These are phyloP conservation scores for Myzus persicae DNA, from an alignment of 1,140 invertebrate genomes.

Conservation along the genomic window DNA sequence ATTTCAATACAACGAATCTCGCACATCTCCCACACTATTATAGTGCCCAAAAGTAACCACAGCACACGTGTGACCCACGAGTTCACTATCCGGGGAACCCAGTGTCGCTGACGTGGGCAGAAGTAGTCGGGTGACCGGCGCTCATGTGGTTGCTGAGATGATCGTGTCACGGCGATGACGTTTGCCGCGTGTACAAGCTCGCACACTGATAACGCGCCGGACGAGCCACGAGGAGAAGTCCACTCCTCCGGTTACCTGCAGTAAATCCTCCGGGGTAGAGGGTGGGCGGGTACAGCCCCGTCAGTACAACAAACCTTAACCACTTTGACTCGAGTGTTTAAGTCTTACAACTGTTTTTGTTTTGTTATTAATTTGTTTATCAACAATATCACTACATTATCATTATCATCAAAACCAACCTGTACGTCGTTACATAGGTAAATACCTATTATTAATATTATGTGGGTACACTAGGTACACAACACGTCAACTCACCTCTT, in stretches of 20 bases:
- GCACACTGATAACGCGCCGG: not conserved
- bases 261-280: not conserved
- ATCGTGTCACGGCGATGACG: not conserved
- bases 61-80: not conserved
- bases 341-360: not conserved
- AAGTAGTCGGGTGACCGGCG: not conserved
- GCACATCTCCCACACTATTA: not conserved
- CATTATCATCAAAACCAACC: not conserved
- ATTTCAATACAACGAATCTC: not conserved
- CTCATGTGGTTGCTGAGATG: not conserved
- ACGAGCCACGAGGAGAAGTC: not conserved
- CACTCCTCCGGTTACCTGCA: not conserved
- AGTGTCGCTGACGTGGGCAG: not conserved
- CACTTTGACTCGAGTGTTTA: not conserved
- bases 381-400: not conserved
- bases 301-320: not conserved
- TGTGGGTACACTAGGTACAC: too few relatives aligned
- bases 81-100: not conserved
- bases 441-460: too few relatives aligned
- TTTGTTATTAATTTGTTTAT: not conserved
- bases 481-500: conserved; percentile 80
- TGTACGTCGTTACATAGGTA: not conserved
- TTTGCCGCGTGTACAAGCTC: not conserved
- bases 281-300: not conserved
- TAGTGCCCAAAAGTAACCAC: not conserved